Conservation (phyloP, 2,888 invertebrate species). For the Tetropium fuscum region DNA sequence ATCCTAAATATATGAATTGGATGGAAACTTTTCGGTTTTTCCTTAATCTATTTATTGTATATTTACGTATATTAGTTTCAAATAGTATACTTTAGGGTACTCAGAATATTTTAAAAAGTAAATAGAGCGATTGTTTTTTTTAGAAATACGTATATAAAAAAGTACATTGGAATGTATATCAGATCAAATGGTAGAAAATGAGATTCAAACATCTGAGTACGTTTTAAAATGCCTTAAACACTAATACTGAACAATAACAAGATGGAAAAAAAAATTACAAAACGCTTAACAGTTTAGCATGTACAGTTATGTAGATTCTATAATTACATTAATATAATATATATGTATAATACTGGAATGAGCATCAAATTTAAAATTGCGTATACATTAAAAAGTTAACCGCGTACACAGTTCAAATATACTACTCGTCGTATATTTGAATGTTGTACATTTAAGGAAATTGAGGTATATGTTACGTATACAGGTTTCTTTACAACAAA, state of each 20-base stretch:
- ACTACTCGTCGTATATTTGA: conserved; percentile 23
- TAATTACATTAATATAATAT: conserved; percentile 39
- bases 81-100: conserved; percentile 58
- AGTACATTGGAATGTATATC: conserved; percentile 19
- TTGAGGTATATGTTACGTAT: conserved; percentile 76
- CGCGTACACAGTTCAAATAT: conserved; percentile 31
- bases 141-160: not conserved
- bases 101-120: conserved; percentile 32
- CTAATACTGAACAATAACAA: conserved; percentile 34
- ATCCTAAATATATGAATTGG: conserved; percentile 50
- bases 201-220: conserved; percentile 29
- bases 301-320: conserved; percentile 35
- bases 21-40: conserved; percentile 58
- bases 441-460: conserved; percentile 29
- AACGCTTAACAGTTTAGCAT: conserved; percentile 38
- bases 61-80: conserved; percentile 65
- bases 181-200: conserved; percentile 11
- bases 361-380: conserved; percentile 56
- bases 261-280: conserved; percentile 10
- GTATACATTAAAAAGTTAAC: conserved; percentile 57
- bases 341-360: conserved; percentile 64
- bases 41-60: conserved; percentile 61
- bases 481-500: conserved; percentile 65
- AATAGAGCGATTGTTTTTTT: too few species aligned
- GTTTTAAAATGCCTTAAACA: conserved; percentile 20